Conservation (phyloP, 2,113 vertebrate species). For the Corythornis madagascariensis region DNA sequence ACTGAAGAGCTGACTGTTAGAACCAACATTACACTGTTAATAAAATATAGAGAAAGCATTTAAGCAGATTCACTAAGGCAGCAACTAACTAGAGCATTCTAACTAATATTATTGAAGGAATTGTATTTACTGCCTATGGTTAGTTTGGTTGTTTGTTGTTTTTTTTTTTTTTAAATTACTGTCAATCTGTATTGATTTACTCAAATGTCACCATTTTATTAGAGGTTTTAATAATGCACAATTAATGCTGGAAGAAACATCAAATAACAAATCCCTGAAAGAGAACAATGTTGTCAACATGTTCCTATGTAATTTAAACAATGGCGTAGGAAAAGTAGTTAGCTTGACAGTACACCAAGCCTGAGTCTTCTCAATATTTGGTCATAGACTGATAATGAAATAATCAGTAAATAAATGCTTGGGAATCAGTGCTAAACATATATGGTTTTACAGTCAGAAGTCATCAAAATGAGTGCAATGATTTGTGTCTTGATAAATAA, state of each 20-base stretch:
- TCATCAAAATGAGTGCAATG: neutral
- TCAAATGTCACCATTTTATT: neutral
- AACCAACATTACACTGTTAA: slow-evolving; percentile 12
- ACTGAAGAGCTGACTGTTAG: slow-evolving; percentile 11
- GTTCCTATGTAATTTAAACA: slow-evolving; percentile 2
- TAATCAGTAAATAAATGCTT: neutral
- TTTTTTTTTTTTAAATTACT: neutral
- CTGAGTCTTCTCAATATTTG: slow-evolving; percentile 7
- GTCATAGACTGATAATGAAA: slow-evolving; percentile 29
- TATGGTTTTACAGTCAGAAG: neutral
- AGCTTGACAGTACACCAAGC: slow-evolving; percentile 1
- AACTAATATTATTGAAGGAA: slow-evolving; percentile 18
- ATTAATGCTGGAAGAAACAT: neutral
- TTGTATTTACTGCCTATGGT: neutral
- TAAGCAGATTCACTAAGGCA: slow-evolving; percentile 26
- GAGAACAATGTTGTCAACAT: neutral
- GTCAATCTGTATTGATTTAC: neutral
- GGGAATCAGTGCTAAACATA: neutral
- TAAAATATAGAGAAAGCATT: slow-evolving; percentile 54
- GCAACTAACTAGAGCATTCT: neutral
- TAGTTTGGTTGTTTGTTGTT: neutral
- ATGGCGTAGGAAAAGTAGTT: slow-evolving; percentile 22
- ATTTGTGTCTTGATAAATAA: neutral
- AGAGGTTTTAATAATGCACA: neutral
- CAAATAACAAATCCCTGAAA: slow-evolving; percentile 4